Base-by-base conservation (phyloP, 1,140 invertebrate genomes). In the Xylocopa sonorina region DNA sequence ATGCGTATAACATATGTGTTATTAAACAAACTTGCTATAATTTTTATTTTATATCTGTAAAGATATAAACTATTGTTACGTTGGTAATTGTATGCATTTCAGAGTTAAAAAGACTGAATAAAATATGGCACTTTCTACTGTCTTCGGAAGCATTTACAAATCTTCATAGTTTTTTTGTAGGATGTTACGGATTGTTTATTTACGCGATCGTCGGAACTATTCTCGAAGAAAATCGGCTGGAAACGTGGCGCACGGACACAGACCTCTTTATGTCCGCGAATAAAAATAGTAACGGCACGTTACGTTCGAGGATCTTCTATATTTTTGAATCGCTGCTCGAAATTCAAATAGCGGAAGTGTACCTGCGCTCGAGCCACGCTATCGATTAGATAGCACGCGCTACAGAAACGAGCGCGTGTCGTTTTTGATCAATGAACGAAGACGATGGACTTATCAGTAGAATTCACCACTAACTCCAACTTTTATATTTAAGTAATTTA, bases 261-360 rank as follows among this genome's bases (percentile, higher is more conserved):
- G 72, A 21, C 57, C 66, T 4, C 53, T 64, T 66, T 69, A 77
- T 58, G 32, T 38, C 21, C 43, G 66, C 55, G 66, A 77, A 77
- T 51, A 60, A 60, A 77, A 77, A 71, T 77, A 77, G 75, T 21
- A 24, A 12, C 43, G 24, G 16, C 24, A 32, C 9, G 53, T 41
- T 27, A 51, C 38, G 38, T 21, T 57, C 16, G 29, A 14, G 64
- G 16, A 77, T 57, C 18, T 41, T 24, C 55, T 41, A 29, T 60
- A 77, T 77, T 77, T 60, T 60, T 24, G 53, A 71, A 50, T 77
- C 66, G 24, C 18, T 24, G 43, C 43, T 32, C 46, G 24, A 71
- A 71, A 77, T 77, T 77, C 66, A 38, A 73, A 73, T 63, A 63
- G 18, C 76, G 48, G 48, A 78, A 73, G 66, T 73, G 58, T 78